These are phyloP conservation scores for Loriculus beryllinus DNA, from an alignment of 2,797 vertebrate species.

Conservation along the genomic window DNA sequence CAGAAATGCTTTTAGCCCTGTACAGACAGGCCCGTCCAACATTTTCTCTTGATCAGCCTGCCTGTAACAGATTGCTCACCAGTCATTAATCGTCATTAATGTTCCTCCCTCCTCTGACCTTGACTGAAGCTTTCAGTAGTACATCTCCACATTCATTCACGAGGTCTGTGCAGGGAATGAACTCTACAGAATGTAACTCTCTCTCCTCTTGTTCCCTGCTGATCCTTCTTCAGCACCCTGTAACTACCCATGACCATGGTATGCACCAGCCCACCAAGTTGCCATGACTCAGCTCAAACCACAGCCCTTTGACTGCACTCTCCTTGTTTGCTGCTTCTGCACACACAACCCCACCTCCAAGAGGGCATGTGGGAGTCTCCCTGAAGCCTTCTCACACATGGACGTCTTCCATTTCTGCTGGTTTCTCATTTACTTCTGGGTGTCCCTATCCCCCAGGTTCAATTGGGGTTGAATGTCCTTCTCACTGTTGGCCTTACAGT, in stretches of 20 bases:
- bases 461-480: background rate
- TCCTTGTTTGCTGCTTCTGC: background rate
- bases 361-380: accelerated
- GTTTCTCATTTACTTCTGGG: background rate
- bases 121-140: background rate
- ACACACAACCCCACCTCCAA: background rate
- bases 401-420: background rate
- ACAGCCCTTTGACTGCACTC: background rate
- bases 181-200: background rate
- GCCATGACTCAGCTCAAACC: background rate
- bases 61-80: background rate
- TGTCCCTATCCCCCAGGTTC: background rate
- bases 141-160: background rate
- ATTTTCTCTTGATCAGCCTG: background rate
- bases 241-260: background rate
- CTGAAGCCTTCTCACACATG: background rate
- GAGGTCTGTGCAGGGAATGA: background rate
- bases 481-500: background rate
- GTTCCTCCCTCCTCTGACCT: background rate
- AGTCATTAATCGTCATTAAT: background rate
- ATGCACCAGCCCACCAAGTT: background rate
- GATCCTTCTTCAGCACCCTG: background rate
- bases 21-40: background rate
- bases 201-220: background rate
- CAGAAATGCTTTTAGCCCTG: background rate